Evolutionary conservation across 2,113 vertebrate genomes (phyloP).

Genomic region (Pterocles gutturalis): DNA sequence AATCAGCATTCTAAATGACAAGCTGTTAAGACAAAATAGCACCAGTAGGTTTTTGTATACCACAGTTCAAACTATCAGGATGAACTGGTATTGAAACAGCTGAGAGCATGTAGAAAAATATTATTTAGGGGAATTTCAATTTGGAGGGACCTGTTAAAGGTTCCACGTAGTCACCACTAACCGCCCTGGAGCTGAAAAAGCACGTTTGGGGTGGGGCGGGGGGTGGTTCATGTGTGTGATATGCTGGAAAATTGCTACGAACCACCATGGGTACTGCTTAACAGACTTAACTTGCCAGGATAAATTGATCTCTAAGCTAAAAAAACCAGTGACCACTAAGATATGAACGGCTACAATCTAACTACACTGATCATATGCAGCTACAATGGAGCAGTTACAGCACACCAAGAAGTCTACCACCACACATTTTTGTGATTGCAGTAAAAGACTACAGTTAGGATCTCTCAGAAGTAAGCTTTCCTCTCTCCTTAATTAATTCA

Average conservation of each 20-base stretch:
- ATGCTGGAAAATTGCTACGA: neutral
- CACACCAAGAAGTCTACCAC: neutral
- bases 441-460: neutral
- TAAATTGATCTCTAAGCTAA: neutral
- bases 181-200: neutral
- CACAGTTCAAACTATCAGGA: neutral
- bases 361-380: neutral
- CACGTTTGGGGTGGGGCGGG: rapidly evolving
- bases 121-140: neutral
- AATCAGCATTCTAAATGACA: neutral
- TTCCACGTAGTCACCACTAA: neutral
- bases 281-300: neutral
- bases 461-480: neutral
- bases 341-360: neutral
- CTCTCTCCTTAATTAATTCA: neutral
- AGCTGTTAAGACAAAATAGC: neutral
- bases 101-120: neutral
- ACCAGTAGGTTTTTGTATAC: neutral
- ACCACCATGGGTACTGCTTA: neutral
- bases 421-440: neutral
- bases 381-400: neutral
- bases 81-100: neutral
- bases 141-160: neutral
- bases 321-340: neutral
- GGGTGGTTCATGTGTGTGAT: neutral